phyloP scores from a whole-genome alignment of 2,888 invertebrate genomes.

The Steinernema scapterisci region DNA sequence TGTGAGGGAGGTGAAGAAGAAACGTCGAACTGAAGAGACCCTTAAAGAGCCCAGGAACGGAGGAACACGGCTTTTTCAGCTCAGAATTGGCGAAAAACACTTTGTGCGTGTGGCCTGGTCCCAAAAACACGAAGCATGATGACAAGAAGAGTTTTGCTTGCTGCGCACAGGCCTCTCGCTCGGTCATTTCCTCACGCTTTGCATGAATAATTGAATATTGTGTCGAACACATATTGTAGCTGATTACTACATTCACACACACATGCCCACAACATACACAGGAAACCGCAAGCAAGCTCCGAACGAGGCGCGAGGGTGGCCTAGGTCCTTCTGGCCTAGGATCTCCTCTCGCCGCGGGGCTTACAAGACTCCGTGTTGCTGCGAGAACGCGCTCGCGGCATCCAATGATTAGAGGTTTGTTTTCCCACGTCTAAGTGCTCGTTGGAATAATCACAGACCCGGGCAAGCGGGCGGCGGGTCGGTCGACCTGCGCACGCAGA shows the following conservation, averaged over 20 bases:
- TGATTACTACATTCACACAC: slow-evolving; percentile 30
- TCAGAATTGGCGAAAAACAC: too few species aligned
- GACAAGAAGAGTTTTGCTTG: too few species aligned
- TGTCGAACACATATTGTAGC: slow-evolving; percentile 9
- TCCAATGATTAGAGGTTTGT: slow-evolving; percentile 30
- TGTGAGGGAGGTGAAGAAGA: neutral
- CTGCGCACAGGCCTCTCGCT: too few species aligned
- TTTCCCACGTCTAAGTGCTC: slow-evolving; percentile 30
- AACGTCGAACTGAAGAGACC: neutral
- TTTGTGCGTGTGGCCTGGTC: neutral
- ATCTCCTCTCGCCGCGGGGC: neutral
- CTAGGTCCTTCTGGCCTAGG: too few species aligned
- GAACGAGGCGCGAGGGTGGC: too few species aligned
- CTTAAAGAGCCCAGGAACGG: neutral
- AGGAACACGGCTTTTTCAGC: too few species aligned
- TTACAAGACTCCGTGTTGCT: neutral
- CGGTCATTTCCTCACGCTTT: neutral
- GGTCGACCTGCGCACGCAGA: neutral
- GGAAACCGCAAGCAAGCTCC: too few species aligned
- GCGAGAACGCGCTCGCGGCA: neutral
- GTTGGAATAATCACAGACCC: slow-evolving; percentile 28
- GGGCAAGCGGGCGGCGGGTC: too few species aligned
- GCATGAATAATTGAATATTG: slow-evolving; percentile 27
- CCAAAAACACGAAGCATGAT: too few species aligned
- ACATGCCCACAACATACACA: neutral